Conservation (phyloP, 2,113 vertebrate genomes). For the Castor canadensis region DNA sequence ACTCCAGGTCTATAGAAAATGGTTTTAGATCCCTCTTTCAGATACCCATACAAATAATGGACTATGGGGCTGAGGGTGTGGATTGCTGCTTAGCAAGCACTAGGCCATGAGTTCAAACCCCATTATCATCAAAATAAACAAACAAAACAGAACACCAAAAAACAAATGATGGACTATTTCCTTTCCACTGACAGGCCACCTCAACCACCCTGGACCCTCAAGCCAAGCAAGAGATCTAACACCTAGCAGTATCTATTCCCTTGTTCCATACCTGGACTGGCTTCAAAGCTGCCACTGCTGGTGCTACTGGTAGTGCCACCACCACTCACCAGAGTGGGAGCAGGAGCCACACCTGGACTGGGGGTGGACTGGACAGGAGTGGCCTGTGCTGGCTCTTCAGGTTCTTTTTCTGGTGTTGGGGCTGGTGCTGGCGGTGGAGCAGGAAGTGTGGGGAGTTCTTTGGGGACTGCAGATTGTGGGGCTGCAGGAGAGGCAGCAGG, state of each 20-base stretch:
- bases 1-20: not conserved
- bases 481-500: constrained; percentile 66
- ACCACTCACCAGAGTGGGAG: constrained; percentile 48
- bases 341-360: constrained; percentile 40
- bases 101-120: too few species aligned
- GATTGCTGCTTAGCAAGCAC: too few species aligned
- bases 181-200: not conserved
- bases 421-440: constrained; percentile 8
- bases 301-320: constrained; percentile 78
- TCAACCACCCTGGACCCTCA: not conserved
- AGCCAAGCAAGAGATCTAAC: not conserved
- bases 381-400: constrained; percentile 69
- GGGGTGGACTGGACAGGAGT: constrained; percentile 61
- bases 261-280: constrained; percentile 83
- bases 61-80: too few species aligned
- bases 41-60: not conserved
- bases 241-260: not conserved
- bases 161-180: too few species aligned
- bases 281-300: constrained; percentile 90
- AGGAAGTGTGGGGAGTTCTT: constrained; percentile 59
- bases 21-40: not conserved
- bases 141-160: too few species aligned
- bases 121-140: too few species aligned
- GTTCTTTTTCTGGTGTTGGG: constrained; percentile 70
- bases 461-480: constrained; percentile 75